Base-by-base conservation (phyloP, 2,888 invertebrate genomes). In the Latheticus oryzae region DNA sequence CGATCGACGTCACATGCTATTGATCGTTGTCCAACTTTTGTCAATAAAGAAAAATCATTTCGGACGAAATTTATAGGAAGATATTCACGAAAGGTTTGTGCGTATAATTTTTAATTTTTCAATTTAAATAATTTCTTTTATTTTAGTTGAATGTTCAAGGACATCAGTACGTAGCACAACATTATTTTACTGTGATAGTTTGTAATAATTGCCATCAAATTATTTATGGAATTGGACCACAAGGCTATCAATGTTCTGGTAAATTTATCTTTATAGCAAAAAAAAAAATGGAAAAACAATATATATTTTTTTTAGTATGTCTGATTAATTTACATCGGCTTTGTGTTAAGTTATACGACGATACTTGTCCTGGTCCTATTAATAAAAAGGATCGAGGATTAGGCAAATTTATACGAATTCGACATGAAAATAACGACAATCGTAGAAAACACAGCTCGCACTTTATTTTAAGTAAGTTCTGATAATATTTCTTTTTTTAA, bases 231-330 rank as follows among this genome's bases (percentile, higher is more conserved):
- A 90, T 98, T 58, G 95, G 96, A 72, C 95, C 96, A 64, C 97
- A 98, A 81, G 97, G 97, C 53, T 97, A 93, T 83, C 91, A 95
- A 74, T 99, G 98, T 80, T 86, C 90, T 75, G 90, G 97, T 95
- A 81, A 80, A 82, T 24, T 45, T 4, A 28, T 37, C 24, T 37
- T 48, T 58, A 52, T 11, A 19, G 19, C 19, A 17, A 21, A 5
- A 40, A 40, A 21, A 40, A 17, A 35, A 15, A 8, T 4, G 19
- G 5, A 30, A 30, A 35, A 35, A 17, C 12, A 45, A 8, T 17
- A 21, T 9, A 47, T 19, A 59, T 57, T 50, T 38, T 35, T 72
- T 71, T 50, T 61, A 77, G 79, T 72, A 37, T 79, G 79, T 69
- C 71, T 73, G 58, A 78, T 79, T 40, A 79, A 79, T 67, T 65